Percentiles rank a stretch among this genome's conserved stretches.
Conservation (phyloP, 2,888 invertebrate genomes). For the Nomada goodeniana region DNA sequence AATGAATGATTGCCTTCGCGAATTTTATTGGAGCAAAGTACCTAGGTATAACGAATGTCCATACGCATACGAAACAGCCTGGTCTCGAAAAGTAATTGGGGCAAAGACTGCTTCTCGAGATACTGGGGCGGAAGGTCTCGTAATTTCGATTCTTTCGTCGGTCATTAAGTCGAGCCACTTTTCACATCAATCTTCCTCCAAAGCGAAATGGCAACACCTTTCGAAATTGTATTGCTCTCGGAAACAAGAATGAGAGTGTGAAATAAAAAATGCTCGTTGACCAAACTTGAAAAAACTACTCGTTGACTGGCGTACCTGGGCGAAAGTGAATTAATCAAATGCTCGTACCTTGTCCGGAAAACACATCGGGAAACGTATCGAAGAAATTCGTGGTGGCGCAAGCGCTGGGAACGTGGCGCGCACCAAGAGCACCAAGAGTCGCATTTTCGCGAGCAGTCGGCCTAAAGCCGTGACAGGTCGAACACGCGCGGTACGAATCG, state of each 20-base stretch:
- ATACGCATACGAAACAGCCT: neutral
- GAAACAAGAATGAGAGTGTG: neutral
- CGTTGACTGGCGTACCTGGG: neutral
- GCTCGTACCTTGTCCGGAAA: neutral
- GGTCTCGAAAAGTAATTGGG: conserved; percentile 32
- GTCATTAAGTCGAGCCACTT: neutral
- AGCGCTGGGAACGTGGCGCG: conserved; percentile 60
- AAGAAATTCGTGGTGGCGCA: conserved; percentile 48
- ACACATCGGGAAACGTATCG: conserved; percentile 30
- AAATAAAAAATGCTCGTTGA: neutral
- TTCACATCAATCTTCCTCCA: no score
- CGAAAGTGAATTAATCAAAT: conserved; percentile 16
- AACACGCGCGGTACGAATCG: conserved; percentile 47
- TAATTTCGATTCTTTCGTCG: neutral
- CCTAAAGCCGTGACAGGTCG: conserved; percentile 72
- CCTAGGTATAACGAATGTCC: neutral
- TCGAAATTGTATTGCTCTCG: neutral
- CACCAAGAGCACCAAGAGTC: conserved; percentile 53
- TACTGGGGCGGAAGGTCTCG: conserved; percentile 16
- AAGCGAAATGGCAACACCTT: no score
- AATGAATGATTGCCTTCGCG: neutral
- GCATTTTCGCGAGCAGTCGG: conserved; percentile 75
- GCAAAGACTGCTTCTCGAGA: conserved; percentile 10
- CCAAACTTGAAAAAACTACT: no score
- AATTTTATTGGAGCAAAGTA: conserved; percentile 22